Evolutionary conservation across 2,888 invertebrate species (phyloP).

Genomic region (Stenolophus ochropezus): DNA sequence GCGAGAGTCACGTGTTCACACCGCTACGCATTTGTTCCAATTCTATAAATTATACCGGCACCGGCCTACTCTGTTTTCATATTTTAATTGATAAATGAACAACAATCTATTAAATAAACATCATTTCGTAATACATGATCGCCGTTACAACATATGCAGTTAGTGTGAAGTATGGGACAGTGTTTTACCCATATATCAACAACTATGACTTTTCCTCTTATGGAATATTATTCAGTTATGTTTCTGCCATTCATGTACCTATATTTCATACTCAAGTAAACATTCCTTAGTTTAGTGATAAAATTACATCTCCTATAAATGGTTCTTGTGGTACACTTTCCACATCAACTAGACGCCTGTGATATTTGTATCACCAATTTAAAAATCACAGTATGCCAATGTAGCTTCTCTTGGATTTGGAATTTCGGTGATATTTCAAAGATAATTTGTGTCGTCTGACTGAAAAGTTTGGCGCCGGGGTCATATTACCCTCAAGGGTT

Average conservation of each 20-base stretch:
- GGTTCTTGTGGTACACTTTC: no score
- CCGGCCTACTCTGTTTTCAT: conserved; percentile 57
- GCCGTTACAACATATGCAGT: conserved; percentile 2
- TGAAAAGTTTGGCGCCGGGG: not conserved
- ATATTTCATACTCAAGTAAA: no score
- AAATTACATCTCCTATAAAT: no score
- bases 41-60: conserved; percentile 55
- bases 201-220: conserved; percentile 1
- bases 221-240: not conserved
- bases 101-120: conserved; percentile 45
- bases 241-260: conserved; percentile 10
- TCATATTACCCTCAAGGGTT: not conserved
- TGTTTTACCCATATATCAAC: conserved; percentile 9
- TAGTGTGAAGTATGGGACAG: not conserved
- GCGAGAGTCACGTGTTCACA: conserved; percentile 19
- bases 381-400: no score
- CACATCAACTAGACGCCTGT: no score
- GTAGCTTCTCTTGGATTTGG: no score
- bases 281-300: no score
- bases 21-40: conserved; percentile 53
- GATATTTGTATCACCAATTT: no score
- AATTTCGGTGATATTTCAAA: no score
- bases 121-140: conserved; percentile 26
- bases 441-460: no score
- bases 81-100: conserved; percentile 53